Percentiles rank a stretch among this genome's conserved stretches.
phyloP scores from a whole-genome alignment of 1,140 invertebrate genomes.

The Pseudomyrmex pallidus region DNA sequence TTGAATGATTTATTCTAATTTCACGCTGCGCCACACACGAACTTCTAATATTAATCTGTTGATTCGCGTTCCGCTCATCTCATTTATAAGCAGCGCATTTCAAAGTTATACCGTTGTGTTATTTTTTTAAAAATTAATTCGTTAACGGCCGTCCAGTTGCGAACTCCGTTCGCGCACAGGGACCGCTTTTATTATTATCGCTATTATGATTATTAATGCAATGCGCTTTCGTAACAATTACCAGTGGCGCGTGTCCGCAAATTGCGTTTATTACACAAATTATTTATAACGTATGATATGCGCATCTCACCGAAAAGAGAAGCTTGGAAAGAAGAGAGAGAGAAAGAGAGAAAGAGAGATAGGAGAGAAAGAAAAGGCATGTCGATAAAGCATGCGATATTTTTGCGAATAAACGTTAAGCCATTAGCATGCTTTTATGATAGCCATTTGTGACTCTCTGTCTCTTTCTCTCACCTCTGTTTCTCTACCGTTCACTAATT shows the following conservation, averaged over 20 bases:
- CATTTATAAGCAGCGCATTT: slow-evolving; percentile 25
- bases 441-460: slow-evolving; percentile 31
- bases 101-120: neutral
- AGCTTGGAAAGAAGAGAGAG: slow-evolving; percentile 2
- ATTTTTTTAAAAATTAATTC: slow-evolving; percentile 19
- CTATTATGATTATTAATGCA: slow-evolving; percentile 43
- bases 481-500: slow-evolving; percentile 44
- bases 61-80: neutral
- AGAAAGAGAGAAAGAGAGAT: slow-evolving; percentile 27
- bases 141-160: slow-evolving; percentile 11
- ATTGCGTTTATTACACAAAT: slow-evolving; percentile 46
- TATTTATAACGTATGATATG: slow-evolving; percentile 43
- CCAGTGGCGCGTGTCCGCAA: slow-evolving; percentile 37
- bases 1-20: neutral
- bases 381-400: slow-evolving; percentile 38
- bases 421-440: slow-evolving; percentile 47
- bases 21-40: neutral
- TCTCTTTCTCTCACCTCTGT: neutral
- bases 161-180: neutral
- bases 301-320: slow-evolving; percentile 14
- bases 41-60: slow-evolving; percentile 24
- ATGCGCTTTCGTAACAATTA: slow-evolving; percentile 46
- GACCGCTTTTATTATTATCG: slow-evolving; percentile 31
- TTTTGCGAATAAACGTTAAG: slow-evolving; percentile 53
- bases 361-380: slow-evolving; percentile 30